Evolutionary conservation across 2,888 invertebrate genomes (phyloP).

Genomic region (Platynereis dumerilii): DNA sequence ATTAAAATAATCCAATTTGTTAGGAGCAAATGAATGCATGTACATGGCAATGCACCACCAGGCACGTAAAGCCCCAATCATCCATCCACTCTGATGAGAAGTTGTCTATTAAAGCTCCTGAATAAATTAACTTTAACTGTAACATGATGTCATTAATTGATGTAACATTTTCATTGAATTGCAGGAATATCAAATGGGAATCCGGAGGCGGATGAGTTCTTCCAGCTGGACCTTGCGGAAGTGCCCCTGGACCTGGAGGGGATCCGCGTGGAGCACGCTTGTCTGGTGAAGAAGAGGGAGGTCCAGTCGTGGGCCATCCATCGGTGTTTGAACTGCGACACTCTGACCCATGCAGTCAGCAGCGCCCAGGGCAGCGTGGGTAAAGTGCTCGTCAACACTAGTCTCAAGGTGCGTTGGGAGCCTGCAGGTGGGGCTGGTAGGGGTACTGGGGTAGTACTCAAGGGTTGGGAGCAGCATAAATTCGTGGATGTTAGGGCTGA

Average conservation of each 20-base stretch:
- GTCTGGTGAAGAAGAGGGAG: constrained; percentile 42
- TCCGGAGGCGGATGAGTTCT: constrained; percentile 15
- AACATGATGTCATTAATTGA: too few relatives aligned
- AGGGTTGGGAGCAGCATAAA: too few relatives aligned
- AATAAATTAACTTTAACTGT: too few relatives aligned
- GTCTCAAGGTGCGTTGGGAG: constrained; percentile 22
- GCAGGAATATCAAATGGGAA: constrained; percentile 15
- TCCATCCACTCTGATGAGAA: too few relatives aligned
- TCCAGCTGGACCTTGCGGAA: constrained; percentile 16
- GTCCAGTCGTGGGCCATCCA: constrained; percentile 42
- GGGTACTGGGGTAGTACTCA: too few relatives aligned
- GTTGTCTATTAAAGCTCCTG: too few relatives aligned
- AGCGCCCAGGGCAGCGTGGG: constrained; percentile 6
- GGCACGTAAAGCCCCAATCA: too few relatives aligned
- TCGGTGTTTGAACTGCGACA: constrained; percentile 46
- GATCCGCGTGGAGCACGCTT: constrained; percentile 38
- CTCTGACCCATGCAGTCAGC: constrained; percentile 41
- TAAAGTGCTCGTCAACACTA: constrained; percentile 27
- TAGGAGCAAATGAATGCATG: too few relatives aligned
- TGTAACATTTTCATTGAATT: neutral
- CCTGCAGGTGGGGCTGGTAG: too few relatives aligned
- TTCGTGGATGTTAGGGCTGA: too few relatives aligned
- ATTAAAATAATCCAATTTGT: too few relatives aligned
- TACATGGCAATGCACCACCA: too few relatives aligned
- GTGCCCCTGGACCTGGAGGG: constrained; percentile 23